Conservation (phyloP, 2,797 vertebrate genomes). For the Mormyrops boulengeri region DNA sequence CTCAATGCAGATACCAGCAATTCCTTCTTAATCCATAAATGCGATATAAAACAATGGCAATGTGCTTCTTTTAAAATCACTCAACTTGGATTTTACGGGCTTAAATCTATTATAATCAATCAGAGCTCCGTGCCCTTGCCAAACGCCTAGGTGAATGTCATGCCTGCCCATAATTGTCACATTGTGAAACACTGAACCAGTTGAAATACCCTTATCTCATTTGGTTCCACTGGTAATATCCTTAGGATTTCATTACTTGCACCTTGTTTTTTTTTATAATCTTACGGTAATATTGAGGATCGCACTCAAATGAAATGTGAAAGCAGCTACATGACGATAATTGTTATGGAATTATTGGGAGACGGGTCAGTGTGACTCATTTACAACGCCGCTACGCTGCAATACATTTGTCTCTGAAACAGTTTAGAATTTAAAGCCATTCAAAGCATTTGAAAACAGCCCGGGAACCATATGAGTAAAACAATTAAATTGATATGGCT, state of each 20-base stretch:
- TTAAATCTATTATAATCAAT: slow-evolving; percentile 35
- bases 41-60: slow-evolving; percentile 21
- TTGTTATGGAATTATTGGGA: background rate
- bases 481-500: background rate
- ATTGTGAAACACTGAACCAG: slow-evolving; percentile 18
- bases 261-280: background rate
- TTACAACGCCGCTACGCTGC: background rate
- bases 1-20: slow-evolving; percentile 1
- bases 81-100: slow-evolving; percentile 15
- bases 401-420: background rate
- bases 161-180: slow-evolving; percentile 45
- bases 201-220: background rate
- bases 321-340: background rate
- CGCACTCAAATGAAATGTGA: background rate
- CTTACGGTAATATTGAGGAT: background rate
- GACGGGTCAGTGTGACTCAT: slow-evolving; percentile 5
- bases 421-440: background rate
- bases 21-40: slow-evolving; percentile 28
- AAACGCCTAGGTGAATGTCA: slow-evolving; percentile 55
- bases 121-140: slow-evolving; percentile 53
- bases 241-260: background rate
- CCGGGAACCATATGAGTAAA: background rate
- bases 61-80: slow-evolving; percentile 35
- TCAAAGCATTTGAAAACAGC: background rate
- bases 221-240: background rate